Evolutionary conservation across 2,797 vertebrate genomes (phyloP).

Genomic region (Poeciliopsis presidionis): DNA sequence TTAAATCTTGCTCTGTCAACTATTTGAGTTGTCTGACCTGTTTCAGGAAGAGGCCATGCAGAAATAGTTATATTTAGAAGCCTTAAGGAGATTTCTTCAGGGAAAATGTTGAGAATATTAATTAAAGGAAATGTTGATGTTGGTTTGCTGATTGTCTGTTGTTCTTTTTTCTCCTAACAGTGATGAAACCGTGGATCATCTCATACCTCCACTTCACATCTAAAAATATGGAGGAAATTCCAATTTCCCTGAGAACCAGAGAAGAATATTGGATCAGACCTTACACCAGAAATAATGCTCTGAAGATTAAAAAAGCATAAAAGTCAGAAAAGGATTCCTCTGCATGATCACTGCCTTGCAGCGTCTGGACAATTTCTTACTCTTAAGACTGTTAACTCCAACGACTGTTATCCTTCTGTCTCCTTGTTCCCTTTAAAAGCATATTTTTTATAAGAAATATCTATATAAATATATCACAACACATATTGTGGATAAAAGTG

Average conservation of each 20-base stretch:
- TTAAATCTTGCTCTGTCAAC: neutral
- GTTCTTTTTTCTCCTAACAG: conserved; percentile 69
- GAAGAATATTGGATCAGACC: conserved; percentile 61
- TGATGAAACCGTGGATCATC: conserved; percentile 61
- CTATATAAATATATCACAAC: conserved; percentile 55
- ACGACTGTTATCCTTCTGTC: conserved; percentile 77
- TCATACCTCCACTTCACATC: conserved; percentile 59
- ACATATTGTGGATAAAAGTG: conserved; percentile 65
- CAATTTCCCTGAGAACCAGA: conserved; percentile 53
- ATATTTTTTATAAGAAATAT: conserved; percentile 70
- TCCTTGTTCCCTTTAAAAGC: conserved; percentile 62
- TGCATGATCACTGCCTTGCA: conserved; percentile 45
- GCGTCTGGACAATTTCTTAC: conserved; percentile 51
- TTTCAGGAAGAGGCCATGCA: neutral
- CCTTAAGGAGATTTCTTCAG: neutral
- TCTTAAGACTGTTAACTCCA: conserved; percentile 79
- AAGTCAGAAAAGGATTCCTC: conserved; percentile 25
- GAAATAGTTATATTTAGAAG: neutral
- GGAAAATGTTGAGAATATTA: neutral
- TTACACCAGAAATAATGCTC: conserved; percentile 55
- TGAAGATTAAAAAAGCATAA: conserved; percentile 45
- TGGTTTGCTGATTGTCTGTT: conserved; percentile 43
- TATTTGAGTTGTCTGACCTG: neutral
- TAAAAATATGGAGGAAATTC: conserved; percentile 74
- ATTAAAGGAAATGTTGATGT: neutral